Evolutionary conservation across 2,888 invertebrate genomes (phyloP), one percentile per base, ranked within the genome.

Genomic region (Petrolisthes manimaculis): DNA sequence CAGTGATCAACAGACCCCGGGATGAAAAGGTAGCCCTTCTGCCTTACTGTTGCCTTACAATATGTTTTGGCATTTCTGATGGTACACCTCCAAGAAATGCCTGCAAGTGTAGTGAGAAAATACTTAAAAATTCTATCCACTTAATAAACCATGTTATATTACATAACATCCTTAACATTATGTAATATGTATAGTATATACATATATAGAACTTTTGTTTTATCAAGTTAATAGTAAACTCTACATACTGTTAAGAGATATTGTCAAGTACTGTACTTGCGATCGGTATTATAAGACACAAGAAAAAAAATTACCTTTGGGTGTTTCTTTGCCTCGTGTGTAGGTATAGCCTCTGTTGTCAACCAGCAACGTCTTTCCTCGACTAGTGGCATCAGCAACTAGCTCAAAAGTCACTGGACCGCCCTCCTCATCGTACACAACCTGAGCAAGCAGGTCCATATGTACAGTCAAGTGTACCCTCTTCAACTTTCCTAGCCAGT

Each of bases 361-460:
- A 82, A 82, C 82, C 82, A 82, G 82, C 69, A 82, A 82, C 67
- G 82, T 51, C 51, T 82, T 82, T 82, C 82, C 82, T 55, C 82
- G 82, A 82, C 82, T 82, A 69, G 82, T 82, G 82, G 82, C 82
- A 82, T 82, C 82, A 82, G 67, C 82, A 24, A 82, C 82, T 67
- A 82, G 67, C 37, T 82, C 69, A 82, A 82, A 82, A 67, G 53
- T 51, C 69, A 82, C 51, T 37, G 69, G 69, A 51, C 82, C 82
- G 69, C 51, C 82, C 53, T 82, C 82, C 3, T 82, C 82, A 82
- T 82, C 82, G 67, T 24, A 82, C 18, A 51, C 14, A 24, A 82
- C 56, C 82, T 82, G 82, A 69, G 37, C 82, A 69, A 69, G 82
- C 82, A 82, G 78, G 78, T 55, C 21, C n/a, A 18, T 71, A 71